A percentile compares a stretch with the other conserved stretches of the same genome.
Conservation (phyloP, 2,113 vertebrate species). For the Forbesichthys papilliferus region DNA sequence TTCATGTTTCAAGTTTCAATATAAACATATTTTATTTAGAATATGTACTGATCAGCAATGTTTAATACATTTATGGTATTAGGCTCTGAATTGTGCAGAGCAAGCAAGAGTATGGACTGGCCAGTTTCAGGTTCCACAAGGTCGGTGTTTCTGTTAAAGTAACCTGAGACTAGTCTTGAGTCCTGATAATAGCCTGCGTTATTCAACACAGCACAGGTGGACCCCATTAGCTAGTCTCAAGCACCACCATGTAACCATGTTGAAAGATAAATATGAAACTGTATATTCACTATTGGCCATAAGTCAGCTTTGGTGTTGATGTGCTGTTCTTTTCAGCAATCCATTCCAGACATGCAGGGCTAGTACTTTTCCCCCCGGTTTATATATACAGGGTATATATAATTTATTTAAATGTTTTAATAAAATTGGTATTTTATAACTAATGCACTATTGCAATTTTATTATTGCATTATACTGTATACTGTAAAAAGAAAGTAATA, state of each 20-base stretch:
- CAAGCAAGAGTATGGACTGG: conserved; percentile 7
- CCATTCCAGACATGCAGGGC: neutral
- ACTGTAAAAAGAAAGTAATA: neutral
- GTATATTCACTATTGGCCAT: neutral
- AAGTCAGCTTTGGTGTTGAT: neutral
- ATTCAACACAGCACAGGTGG: conserved; percentile 49
- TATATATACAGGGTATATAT: too few relatives aligned
- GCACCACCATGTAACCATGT: neutral
- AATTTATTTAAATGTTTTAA: neutral
- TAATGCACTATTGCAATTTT: too few relatives aligned
- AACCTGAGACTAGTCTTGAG: conserved; percentile 28
- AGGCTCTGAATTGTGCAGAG: conserved; percentile 1
- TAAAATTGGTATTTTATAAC: neutral
- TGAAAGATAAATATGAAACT: neutral
- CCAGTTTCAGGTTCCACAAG: conserved; percentile 40
- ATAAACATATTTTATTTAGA: too few relatives aligned
- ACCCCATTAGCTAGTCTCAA: neutral
- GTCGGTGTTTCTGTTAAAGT: conserved; percentile 33
- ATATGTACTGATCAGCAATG: too few relatives aligned
- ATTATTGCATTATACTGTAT: too few relatives aligned
- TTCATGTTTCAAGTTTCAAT: too few relatives aligned
- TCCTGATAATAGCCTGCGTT: conserved; percentile 38
- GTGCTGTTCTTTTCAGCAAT: neutral
- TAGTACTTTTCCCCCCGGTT: neutral
- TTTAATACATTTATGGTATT: too few relatives aligned